A percentile compares a stretch with the other conserved stretches of the same genome.
These are phyloP conservation scores for Equus quagga DNA, from an alignment of 2,113 vertebrate species.

Conservation along the genomic window DNA sequence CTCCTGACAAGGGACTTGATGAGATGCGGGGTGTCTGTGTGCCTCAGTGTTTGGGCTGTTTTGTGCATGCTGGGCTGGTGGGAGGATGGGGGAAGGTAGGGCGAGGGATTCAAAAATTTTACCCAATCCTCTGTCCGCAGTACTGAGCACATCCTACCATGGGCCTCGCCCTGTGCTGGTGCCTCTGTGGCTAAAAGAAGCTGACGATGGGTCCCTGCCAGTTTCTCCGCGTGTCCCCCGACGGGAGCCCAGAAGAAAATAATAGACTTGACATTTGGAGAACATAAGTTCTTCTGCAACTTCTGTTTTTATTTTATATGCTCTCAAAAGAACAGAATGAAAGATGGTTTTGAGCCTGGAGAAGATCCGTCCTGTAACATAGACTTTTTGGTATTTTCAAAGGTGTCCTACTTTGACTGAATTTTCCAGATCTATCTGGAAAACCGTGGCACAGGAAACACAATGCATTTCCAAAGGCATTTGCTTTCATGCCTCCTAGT, in stretches of 20 bases:
- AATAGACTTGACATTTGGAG: constrained; percentile 55
- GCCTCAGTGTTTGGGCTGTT: background rate
- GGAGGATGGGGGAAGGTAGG: background rate
- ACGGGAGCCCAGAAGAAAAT: constrained; percentile 32
- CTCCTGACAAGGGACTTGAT: background rate
- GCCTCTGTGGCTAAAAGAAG: background rate
- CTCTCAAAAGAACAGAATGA: background rate
- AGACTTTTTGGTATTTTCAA: constrained; percentile 39
- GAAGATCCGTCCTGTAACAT: background rate
- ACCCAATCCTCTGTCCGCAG: background rate
- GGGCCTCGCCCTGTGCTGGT: background rate
- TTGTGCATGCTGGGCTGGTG: background rate
- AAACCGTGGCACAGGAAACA: constrained; percentile 21
- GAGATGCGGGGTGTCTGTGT: background rate
- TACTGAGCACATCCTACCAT: background rate
- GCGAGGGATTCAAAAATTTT: background rate
- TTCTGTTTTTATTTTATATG: constrained; percentile 37
- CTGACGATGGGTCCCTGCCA: background rate
- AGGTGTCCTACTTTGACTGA: constrained; percentile 49
- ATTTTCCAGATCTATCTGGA: constrained; percentile 16
- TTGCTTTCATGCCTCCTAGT: constrained; percentile 17
- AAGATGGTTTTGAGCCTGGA: constrained; percentile 6
- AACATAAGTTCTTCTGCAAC: constrained; percentile 34
- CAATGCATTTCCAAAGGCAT: background rate
- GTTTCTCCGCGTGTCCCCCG: background rate